A percentile compares a stretch with the other conserved stretches of the same genome.
Evolutionary conservation across 1,140 invertebrate genomes (phyloP).

Genomic region (Psilanteris sp.): DNA sequence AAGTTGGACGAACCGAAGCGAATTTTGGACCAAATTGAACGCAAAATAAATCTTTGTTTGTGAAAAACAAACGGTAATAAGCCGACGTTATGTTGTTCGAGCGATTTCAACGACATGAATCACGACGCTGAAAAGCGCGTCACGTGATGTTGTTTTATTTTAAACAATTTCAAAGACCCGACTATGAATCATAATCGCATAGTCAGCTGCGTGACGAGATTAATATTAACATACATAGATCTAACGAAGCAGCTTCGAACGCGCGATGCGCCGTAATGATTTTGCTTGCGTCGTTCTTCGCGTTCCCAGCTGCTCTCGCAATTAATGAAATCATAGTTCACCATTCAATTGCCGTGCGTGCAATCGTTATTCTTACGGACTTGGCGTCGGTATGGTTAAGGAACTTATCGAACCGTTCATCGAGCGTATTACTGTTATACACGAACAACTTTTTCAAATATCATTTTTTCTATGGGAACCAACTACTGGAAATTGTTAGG

Average conservation of each 20-base stretch:
- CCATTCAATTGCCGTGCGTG: constrained; percentile 55
- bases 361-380: constrained; percentile 41
- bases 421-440: constrained; percentile 21
- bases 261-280: constrained; percentile 4
- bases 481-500: constrained; percentile 32
- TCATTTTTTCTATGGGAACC: constrained; percentile 1
- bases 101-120: no score
- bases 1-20: no score
- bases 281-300: constrained; percentile 9
- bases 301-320: constrained; percentile 20
- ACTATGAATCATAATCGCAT: no score
- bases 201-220: constrained; percentile 25
- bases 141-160: no score
- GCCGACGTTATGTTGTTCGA: no score
- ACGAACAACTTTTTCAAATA: constrained; percentile 6
- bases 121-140: no score
- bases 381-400: constrained; percentile 12
- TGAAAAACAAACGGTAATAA: no score
- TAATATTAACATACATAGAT: constrained; percentile 31
- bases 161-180: no score
- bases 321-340: constrained; percentile 60
- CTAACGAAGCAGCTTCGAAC: constrained; percentile 17
- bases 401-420: constrained; percentile 43
- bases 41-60: no score
- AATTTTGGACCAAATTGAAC: no score